A percentile compares a stretch with the other conserved stretches of the same genome.
Conservation (phyloP, 30 jellyfish, hydroid and myxozoan genomes). For the Catostylus mosaicus region DNA sequence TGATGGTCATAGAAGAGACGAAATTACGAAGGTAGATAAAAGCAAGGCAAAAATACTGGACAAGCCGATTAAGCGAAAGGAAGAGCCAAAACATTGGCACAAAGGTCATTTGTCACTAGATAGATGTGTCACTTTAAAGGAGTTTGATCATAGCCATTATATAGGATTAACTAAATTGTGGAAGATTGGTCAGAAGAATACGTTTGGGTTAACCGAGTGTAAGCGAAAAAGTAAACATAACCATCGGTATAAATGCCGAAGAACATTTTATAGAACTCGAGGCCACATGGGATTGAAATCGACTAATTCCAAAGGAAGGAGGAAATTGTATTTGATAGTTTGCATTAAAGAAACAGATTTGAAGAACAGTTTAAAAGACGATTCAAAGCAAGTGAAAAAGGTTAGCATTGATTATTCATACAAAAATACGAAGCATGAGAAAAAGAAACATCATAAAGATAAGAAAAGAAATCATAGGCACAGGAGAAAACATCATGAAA, state of each 20-base stretch:
- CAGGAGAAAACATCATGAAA: constrained; percentile 1
- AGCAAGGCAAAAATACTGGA: constrained; percentile 16
- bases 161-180: constrained; percentile 31
- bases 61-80: constrained; percentile 16
- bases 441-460: neutral
- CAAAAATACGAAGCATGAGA: neutral
- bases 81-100: constrained; percentile 65
- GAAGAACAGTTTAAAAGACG: neutral
- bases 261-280: constrained; percentile 34
- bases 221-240: constrained; percentile 2
- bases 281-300: constrained; percentile 53
- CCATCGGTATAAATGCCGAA: constrained; percentile 35
- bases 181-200: constrained; percentile 18
- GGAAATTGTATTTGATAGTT: constrained; percentile 15
- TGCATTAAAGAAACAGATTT: constrained; percentile 24
- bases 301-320: neutral
- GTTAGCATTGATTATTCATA: constrained; percentile 5
- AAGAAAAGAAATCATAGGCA: neutral
- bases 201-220: constrained; percentile 58
- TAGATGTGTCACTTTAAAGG: constrained; percentile 37
- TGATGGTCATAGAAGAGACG: constrained; percentile 1
- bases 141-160: constrained; percentile 36
- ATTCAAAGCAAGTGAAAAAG: neutral
- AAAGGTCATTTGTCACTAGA: constrained; percentile 37
- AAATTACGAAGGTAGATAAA: neutral